Percentiles rank a stretch among this genome's conserved stretches.
These are phyloP conservation scores for Prenolepis imparis DNA, from an alignment of 2,888 invertebrate species.

Conservation along the genomic window DNA sequence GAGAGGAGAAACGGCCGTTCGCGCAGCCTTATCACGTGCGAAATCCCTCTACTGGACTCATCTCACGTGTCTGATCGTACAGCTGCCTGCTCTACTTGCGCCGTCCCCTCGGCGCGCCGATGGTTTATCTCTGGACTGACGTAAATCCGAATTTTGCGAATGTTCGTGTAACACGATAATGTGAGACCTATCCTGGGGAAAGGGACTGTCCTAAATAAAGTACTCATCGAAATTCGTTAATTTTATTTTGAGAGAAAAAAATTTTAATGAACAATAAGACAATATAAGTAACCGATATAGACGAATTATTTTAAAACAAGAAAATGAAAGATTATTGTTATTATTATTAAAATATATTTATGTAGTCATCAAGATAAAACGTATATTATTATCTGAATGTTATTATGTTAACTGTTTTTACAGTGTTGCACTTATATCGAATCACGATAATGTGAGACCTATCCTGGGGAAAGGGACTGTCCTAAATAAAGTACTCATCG, in stretches of 20 bases:
- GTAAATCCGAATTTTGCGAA: constrained; percentile 51
- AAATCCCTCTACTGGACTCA: constrained; percentile 68
- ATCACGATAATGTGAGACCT: constrained; percentile 27
- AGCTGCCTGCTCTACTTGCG: constrained; percentile 58
- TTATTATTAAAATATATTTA: too few species aligned
- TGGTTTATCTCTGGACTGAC: constrained; percentile 46
- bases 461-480: not conserved
- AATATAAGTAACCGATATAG: not conserved
- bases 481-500: constrained; percentile 15
- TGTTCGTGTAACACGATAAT: constrained; percentile 40
- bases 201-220: constrained; percentile 10
- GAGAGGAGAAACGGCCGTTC: constrained; percentile 59
- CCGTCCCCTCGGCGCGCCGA: constrained; percentile 15
- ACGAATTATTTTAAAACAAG: not conserved
- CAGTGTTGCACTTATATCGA: not conserved
- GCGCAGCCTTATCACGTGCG: constrained; percentile 70
- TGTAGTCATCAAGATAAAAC: not conserved
- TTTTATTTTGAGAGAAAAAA: too few species aligned
- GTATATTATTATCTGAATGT: not conserved
- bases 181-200: not conserved
- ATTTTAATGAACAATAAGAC: not conserved
- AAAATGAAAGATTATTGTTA: not conserved
- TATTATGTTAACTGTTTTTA: not conserved
- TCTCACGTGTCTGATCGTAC: constrained; percentile 55
- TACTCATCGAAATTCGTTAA: not conserved